These are phyloP conservation scores for Acanthosepion esculentum DNA, from an alignment of 2,888 invertebrate species.

Conservation along the genomic window DNA sequence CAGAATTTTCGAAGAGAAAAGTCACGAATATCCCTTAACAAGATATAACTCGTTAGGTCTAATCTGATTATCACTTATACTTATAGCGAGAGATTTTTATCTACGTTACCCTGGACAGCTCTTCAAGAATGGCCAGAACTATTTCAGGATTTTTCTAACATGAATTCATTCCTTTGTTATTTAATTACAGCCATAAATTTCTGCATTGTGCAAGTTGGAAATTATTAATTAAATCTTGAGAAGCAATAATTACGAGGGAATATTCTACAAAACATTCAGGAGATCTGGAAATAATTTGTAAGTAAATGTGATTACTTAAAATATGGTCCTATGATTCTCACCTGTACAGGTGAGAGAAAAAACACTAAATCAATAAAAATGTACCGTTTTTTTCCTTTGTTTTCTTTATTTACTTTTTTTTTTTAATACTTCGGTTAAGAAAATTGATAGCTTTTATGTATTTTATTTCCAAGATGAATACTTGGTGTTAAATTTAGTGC, in stretches of 20 bases:
- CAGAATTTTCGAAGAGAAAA: neutral
- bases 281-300: constrained; percentile 23
- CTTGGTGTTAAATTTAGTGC: neutral
- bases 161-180: neutral
- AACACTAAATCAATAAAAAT: neutral
- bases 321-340: neutral
- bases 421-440: neutral
- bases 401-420: neutral
- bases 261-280: neutral
- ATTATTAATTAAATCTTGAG: neutral
- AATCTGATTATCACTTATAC: neutral
- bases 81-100: neutral
- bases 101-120: neutral
- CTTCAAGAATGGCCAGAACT: neutral
- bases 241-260: constrained; percentile 20
- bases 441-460: constrained; percentile 6
- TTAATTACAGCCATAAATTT: neutral
- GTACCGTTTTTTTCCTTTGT: neutral
- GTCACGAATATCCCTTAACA: neutral
- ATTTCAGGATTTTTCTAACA: neutral
- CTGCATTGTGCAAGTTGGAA: neutral
- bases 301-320: constrained; percentile 12
- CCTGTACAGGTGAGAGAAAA: constrained; percentile 1
- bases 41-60: neutral
- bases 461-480: neutral